Evolutionary conservation across 2,797 vertebrate species (phyloP).

Genomic region (Steatocranus sp.): DNA sequence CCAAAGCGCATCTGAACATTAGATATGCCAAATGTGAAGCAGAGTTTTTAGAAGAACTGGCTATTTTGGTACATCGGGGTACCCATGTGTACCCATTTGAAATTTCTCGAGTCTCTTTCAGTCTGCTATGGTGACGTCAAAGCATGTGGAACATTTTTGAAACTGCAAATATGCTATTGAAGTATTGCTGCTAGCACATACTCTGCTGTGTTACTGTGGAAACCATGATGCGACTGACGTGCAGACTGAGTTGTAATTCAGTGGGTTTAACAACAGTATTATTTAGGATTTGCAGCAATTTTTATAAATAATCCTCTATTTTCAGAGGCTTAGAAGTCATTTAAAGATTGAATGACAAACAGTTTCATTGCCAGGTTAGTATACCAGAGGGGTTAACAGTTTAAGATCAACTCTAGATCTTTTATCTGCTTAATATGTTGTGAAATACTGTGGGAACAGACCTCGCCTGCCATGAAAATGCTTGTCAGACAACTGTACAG

Average conservation of each 20-base stretch:
- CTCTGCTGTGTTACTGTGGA: background rate
- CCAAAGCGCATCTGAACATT: background rate
- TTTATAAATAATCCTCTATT: background rate
- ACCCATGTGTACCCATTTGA: background rate
- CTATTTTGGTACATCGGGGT: background rate
- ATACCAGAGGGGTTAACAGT: background rate
- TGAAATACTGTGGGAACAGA: background rate
- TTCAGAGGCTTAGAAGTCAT: background rate
- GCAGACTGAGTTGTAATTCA: background rate
- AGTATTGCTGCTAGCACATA: background rate
- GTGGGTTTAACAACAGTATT: background rate
- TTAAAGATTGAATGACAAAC: background rate
- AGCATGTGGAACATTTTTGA: background rate
- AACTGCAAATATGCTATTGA: background rate
- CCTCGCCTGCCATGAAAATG: background rate
- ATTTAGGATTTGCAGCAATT: background rate
- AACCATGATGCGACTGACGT: background rate
- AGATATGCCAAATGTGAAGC: background rate
- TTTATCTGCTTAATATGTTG: background rate
- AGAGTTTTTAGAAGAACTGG: background rate
- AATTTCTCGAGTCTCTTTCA: background rate
- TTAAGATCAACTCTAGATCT: background rate
- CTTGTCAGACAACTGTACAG: background rate
- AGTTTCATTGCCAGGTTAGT: background rate
- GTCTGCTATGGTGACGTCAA: background rate